phyloP scores from a whole-genome alignment of 1,140 invertebrate species.

The Phocides pigmalion region DNA sequence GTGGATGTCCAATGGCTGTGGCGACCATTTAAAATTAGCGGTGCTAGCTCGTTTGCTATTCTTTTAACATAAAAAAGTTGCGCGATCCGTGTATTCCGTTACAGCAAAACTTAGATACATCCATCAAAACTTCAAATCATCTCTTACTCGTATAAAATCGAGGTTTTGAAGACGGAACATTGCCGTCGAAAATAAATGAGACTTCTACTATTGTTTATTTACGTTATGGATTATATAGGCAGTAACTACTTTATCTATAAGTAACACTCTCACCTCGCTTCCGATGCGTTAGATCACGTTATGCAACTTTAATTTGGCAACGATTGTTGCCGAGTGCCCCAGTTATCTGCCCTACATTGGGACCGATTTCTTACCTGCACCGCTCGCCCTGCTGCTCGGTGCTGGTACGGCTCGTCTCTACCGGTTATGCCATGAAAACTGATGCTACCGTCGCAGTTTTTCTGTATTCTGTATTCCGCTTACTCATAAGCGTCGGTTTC shows the following conservation, averaged over 20 bases:
- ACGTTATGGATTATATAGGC: too few species aligned
- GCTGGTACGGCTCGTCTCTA: conserved; percentile 19
- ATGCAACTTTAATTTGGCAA: conserved; percentile 46
- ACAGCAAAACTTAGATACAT: too few species aligned
- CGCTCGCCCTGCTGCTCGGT: conserved; percentile 8
- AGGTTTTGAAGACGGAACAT: too few species aligned
- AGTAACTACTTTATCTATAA: background rate
- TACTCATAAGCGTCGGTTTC: background rate
- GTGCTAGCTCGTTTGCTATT: too few species aligned
- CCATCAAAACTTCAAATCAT: too few species aligned
- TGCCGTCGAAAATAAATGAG: too few species aligned
- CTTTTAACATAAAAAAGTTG: too few species aligned
- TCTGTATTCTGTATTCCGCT: background rate
- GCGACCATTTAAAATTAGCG: too few species aligned
- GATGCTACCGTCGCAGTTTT: background rate
- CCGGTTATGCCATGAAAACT: conserved; percentile 5
- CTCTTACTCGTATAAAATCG: too few species aligned
- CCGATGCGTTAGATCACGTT: conserved; percentile 36
- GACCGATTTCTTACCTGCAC: conserved; percentile 4
- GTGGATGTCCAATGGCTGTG: too few species aligned
- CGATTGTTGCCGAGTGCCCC: conserved; percentile 27
- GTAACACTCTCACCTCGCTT: conserved; percentile 6
- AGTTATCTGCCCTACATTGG: conserved; percentile 38
- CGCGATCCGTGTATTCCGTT: too few species aligned
- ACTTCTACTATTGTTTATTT: too few species aligned